Base-by-base conservation (phyloP, 2,888 invertebrate species). In the Cerastoderma edule region DNA sequence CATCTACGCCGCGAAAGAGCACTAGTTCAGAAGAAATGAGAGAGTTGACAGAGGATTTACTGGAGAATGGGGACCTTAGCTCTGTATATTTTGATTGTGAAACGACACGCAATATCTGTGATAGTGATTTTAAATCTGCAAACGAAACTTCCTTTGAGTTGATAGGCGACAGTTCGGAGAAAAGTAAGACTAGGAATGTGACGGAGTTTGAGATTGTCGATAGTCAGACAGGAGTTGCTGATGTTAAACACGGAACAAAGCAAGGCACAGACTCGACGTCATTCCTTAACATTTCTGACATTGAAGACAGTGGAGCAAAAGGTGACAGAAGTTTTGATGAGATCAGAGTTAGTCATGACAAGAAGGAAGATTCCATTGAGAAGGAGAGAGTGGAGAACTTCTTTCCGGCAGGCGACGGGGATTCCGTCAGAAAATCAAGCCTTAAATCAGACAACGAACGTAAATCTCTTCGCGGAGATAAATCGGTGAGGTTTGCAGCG, bases 141-240 rank as follows among this genome's bases (percentile, higher is more conserved):
- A 76, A 86, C 72, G 83, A 75, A 44, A 83, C 84, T 50, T 72
- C 83, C 8, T 84, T 81, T 78, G 84, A 86, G 39, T 76, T 86
- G 1, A 84, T 83, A 50, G 80, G 77, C 60, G 67, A 44, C 39
- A 35, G 22, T 22, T 54, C 60, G 22, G 71, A 75, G n/a, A 75
- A 65, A 39, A 72, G 64, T 69, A 72, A 73, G 60, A 71, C 67
- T 10, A 67, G 27, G 19, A 80, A 77, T 67, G 39, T 48, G 35
- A 82, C 81, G 13, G 82, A 82, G 48, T 82, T 82, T 72, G 80
- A 79, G 60, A 65, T 79, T 27, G 24, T 84, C 16, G 77, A 75
- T 39, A 39, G 63, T 16, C 66, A 67, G 13, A 53, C 63, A 10
- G 19, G 19, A 4, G 35, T 22, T 24, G 10, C 8, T 39, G 24